These are phyloP conservation scores for Nansenia antarctica DNA, from an alignment of 2,113 vertebrate species.

Conservation along the genomic window DNA sequence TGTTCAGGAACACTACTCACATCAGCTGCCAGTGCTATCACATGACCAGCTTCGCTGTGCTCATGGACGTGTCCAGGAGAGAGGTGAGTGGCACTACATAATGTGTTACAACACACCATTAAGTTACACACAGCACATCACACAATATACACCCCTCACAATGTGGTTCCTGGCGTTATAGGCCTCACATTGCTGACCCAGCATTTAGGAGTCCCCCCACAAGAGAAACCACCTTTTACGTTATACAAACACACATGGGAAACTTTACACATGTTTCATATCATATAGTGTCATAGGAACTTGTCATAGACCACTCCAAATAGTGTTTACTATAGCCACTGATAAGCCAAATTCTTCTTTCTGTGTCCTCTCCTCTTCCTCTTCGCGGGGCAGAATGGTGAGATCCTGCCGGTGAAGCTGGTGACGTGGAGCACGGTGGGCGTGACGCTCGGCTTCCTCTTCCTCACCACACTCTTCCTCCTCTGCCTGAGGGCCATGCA, in stretches of 20 bases:
- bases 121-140: neutral
- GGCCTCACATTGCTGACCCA: no score
- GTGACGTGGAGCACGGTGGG: constrained; percentile 86
- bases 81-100: constrained; percentile 74
- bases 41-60: constrained; percentile 92
- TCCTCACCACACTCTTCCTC: constrained; percentile 85
- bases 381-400: constrained; percentile 81
- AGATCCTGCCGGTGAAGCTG: constrained; percentile 87
- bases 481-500: constrained; percentile 76
- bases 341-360: neutral
- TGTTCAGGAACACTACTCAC: constrained; percentile 89
- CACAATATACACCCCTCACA: neutral
- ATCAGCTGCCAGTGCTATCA: constrained; percentile 96
- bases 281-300: neutral
- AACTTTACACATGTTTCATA: neutral
- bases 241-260: neutral
- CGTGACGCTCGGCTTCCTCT: constrained; percentile 84
- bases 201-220: no score
- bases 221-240: no score
- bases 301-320: no score
- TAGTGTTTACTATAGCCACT: neutral
- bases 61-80: constrained; percentile 92
- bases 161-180: neutral
- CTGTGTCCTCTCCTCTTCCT: no score
- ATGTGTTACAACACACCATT: neutral